These are phyloP conservation scores for Diplolepis rosae DNA, from an alignment of 2,888 invertebrate genomes.

Conservation along the genomic window DNA sequence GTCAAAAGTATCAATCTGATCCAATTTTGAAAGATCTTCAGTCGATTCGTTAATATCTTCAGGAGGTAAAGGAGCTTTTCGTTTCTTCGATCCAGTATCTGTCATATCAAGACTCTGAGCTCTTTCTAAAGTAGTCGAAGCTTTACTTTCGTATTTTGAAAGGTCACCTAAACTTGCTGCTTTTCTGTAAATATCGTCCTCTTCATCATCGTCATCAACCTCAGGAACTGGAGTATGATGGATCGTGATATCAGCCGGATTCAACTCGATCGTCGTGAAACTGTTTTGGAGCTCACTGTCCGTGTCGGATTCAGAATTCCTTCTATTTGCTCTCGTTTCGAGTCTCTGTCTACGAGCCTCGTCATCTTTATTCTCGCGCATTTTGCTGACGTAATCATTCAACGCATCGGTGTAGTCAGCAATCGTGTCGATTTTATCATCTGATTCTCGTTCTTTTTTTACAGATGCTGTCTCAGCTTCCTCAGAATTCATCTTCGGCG, in stretches of 20 bases:
- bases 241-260: conserved; percentile 84
- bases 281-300: conserved; percentile 73
- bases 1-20: conserved; percentile 82
- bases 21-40: conserved; percentile 74
- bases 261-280: conserved; percentile 82
- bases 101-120: conserved; percentile 88
- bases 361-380: conserved; percentile 50
- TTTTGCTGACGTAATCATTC: conserved; percentile 56
- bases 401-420: conserved; percentile 61
- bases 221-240: conserved; percentile 79
- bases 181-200: conserved; percentile 80
- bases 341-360: conserved; percentile 41
- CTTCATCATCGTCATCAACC: conserved; percentile 74
- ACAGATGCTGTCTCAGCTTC: conserved; percentile 37
- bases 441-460: conserved; percentile 36
- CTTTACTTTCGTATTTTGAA: conserved; percentile 79
- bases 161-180: conserved; percentile 88
- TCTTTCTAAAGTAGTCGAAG: conserved; percentile 80
- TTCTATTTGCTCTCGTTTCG: conserved; percentile 48
- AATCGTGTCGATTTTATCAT: conserved; percentile 61
- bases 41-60: conserved; percentile 70
- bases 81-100: conserved; percentile 78
- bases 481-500: conserved; percentile 75
- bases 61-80: conserved; percentile 78
- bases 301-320: conserved; percentile 75